A percentile compares a stretch with the other conserved stretches of the same genome.
Conservation (phyloP, 2,113 vertebrate species). For the Ciconia maguari region DNA sequence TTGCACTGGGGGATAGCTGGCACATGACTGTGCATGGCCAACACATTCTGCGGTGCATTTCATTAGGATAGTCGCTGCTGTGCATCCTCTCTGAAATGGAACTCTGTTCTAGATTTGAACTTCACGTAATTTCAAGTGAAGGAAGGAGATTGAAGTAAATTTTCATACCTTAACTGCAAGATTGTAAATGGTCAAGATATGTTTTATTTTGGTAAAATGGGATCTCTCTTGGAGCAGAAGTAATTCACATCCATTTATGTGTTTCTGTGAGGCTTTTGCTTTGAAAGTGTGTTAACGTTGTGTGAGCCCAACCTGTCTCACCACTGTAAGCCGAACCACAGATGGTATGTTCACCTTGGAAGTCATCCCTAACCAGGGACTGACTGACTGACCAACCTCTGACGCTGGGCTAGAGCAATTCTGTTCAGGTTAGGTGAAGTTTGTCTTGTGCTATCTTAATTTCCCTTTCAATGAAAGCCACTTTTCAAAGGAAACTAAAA, state of each 20-base stretch:
- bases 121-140: neutral
- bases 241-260: neutral
- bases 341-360: neutral
- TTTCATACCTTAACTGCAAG: neutral
- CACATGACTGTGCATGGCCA: accelerated
- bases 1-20: neutral
- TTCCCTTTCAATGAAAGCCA: neutral
- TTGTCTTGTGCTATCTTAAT: neutral
- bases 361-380: neutral
- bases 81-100: neutral
- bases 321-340: neutral
- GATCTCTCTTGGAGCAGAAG: neutral
- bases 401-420: neutral
- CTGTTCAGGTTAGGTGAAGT: neutral
- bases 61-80: neutral
- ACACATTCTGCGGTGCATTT: neutral
- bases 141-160: neutral
- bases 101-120: neutral
- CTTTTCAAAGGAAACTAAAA: neutral
- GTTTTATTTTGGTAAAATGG: neutral
- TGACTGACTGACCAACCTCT: neutral
- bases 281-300: neutral
- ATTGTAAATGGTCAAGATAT: neutral
- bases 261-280: neutral
- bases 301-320: neutral